Evolutionary conservation across 2,113 vertebrate species (phyloP).

Genomic region (Hydrolagus affinis): DNA sequence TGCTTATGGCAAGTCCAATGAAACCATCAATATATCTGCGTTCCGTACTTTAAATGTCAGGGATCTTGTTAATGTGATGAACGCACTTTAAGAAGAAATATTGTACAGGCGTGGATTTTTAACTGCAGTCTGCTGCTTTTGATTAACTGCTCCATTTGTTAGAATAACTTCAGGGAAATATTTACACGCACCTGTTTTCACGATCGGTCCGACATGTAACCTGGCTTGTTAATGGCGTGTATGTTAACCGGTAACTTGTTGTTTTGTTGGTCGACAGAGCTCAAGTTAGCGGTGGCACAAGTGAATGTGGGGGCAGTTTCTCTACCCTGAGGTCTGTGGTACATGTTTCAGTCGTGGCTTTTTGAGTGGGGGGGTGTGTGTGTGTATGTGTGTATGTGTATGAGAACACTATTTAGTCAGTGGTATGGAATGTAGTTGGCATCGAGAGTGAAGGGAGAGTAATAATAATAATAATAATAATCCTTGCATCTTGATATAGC

Average conservation of each 20-base stretch:
- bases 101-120: conserved; percentile 22
- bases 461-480: too few relatives aligned
- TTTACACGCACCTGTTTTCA: conserved; percentile 15
- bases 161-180: conserved; percentile 29
- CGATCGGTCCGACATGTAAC: background rate
- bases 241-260: background rate
- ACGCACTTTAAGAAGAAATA: conserved; percentile 30
- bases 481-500: too few relatives aligned
- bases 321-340: too few relatives aligned
- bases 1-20: conserved; percentile 31
- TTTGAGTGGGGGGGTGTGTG: too few relatives aligned
- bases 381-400: too few relatives aligned
- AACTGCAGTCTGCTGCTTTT: conserved; percentile 28
- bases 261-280: background rate
- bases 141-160: conserved; percentile 26
- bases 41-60: conserved; percentile 31
- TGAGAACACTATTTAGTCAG: too few relatives aligned
- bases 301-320: background rate
- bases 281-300: too few relatives aligned
- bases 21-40: conserved; percentile 30
- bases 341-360: background rate
- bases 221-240: background rate
- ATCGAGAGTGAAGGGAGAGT: too few relatives aligned
- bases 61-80: conserved; percentile 32
- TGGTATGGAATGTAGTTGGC: too few relatives aligned